Evolutionary conservation across 2,888 invertebrate genomes (phyloP).

Genomic region (Disparrhopalites patrizii): DNA sequence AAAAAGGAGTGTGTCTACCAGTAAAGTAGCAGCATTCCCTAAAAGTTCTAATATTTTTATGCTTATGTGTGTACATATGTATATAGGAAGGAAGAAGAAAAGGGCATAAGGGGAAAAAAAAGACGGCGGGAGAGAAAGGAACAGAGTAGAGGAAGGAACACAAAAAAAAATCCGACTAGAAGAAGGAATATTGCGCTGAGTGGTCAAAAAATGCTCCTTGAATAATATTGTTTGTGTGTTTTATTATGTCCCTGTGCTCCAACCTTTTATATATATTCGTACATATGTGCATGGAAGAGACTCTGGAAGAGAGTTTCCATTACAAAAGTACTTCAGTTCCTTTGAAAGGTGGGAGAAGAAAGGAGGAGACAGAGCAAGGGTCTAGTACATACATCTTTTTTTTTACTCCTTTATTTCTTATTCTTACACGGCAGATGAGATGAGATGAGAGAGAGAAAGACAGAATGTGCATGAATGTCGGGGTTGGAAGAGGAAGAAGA

Average conservation of each 20-base stretch:
- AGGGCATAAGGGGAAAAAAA: background rate
- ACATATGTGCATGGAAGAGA: conserved; percentile 1
- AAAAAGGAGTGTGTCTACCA: background rate
- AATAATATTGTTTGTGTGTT: conserved; percentile 12
- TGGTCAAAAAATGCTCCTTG: conserved; percentile 22
- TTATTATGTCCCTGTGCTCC: background rate
- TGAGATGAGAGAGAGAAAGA: too few relatives aligned
- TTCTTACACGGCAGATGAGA: conserved; percentile 17
- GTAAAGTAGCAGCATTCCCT: too few relatives aligned
- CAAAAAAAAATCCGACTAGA: background rate
- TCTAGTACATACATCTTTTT: too few relatives aligned
- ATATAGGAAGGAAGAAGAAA: background rate
- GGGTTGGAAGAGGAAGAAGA: too few relatives aligned
- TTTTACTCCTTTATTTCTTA: too few relatives aligned
- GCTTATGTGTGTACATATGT: background rate
- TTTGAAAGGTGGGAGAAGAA: conserved; percentile 9
- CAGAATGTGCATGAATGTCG: too few relatives aligned
- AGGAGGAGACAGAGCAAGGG: too few relatives aligned
- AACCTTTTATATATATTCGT: background rate
- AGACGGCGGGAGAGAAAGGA: background rate
- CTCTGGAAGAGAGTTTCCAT: conserved; percentile 9
- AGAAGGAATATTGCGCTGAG: conserved; percentile 13
- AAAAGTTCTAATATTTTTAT: background rate
- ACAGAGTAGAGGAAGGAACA: background rate
- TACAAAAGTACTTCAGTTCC: conserved; percentile 10